A percentile compares a stretch with the other conserved stretches of the same genome.
Conservation (phyloP, 2,113 vertebrate species). For the Charadrius vociferus region DNA sequence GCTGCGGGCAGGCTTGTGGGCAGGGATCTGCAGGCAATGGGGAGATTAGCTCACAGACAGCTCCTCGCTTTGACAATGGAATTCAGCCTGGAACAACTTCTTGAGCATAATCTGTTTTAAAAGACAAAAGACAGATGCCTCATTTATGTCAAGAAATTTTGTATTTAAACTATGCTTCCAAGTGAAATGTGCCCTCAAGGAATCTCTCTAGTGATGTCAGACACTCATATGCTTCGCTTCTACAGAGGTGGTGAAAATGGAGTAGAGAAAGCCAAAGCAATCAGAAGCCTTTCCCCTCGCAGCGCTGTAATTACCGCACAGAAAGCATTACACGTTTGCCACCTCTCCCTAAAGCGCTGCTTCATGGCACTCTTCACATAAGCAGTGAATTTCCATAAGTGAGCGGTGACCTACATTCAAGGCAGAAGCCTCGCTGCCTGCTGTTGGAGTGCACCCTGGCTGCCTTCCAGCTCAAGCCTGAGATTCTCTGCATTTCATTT, state of each 20-base stretch:
- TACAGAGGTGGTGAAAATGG: neutral
- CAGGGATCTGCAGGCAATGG: neutral
- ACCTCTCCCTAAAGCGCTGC: neutral
- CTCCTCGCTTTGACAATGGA: neutral
- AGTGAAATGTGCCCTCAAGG: neutral
- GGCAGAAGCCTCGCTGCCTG: conserved; percentile 5
- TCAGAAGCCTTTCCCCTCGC: neutral
- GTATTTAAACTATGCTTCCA: neutral
- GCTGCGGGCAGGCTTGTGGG: neutral
- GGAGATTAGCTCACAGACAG: neutral
- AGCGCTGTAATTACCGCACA: neutral
- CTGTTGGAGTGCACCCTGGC: conserved; percentile 37
- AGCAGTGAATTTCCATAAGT: conserved; percentile 33
- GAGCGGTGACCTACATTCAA: conserved; percentile 60
- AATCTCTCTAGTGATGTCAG: neutral
- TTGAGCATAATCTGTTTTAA: neutral
- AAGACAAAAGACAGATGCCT: conserved; percentile 13
- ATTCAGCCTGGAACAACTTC: neutral
- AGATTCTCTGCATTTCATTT: conserved; percentile 68
- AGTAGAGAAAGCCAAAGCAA: neutral
- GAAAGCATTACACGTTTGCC: neutral
- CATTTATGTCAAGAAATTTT: neutral
- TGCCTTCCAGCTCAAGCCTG: conserved; percentile 48
- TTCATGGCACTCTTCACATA: neutral
- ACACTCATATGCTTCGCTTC: neutral